Percentiles rank a stretch among this genome's conserved stretches.
phyloP scores from a whole-genome alignment of 1,140 invertebrate genomes.

The Drosophila serrata region DNA sequence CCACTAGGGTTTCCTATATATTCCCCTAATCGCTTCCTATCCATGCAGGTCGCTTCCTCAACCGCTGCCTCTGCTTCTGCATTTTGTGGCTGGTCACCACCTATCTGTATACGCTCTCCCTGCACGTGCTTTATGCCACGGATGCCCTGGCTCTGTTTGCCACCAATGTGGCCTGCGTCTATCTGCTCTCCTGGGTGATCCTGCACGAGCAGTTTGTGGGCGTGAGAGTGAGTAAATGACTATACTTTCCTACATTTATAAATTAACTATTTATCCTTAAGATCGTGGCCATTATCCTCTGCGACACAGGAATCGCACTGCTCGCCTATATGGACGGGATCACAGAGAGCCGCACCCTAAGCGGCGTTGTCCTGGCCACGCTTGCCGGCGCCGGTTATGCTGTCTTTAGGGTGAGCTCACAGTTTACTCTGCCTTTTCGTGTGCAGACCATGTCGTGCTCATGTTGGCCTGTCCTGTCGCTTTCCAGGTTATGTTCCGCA shows the following conservation, averaged over 20 bases:
- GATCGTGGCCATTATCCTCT: conserved; percentile 98
- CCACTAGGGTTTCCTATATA: fast-evolving
- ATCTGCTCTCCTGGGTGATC: conserved; percentile 97
- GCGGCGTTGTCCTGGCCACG: conserved; percentile 95
- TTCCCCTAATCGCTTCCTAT: no score
- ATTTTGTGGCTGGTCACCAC: conserved; percentile 96
- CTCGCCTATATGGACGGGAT: conserved; percentile 98
- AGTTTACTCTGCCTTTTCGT: conserved; percentile 10
- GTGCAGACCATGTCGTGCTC: conserved; percentile 58
- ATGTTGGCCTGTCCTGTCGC: conserved; percentile 23
- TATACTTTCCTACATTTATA: neutral
- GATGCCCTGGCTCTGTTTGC: conserved; percentile 97
- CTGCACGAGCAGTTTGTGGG: conserved; percentile 98
- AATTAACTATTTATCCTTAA: conserved; percentile 80
- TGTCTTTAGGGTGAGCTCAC: conserved; percentile 92
- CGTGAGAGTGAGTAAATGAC: conserved; percentile 91
- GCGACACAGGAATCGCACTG: conserved; percentile 96
- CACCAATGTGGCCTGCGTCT: conserved; percentile 96
- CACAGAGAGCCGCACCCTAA: conserved; percentile 94
- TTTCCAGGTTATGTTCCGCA: conserved; percentile 93
- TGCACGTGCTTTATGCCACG: conserved; percentile 94
- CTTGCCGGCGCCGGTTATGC: conserved; percentile 95
- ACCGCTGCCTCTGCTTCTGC: conserved; percentile 94
- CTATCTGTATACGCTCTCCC: conserved; percentile 95
- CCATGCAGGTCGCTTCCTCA: conserved; percentile 91